Base-by-base conservation (phyloP, 1,140 invertebrate species). In the Halesus radiatus region DNA sequence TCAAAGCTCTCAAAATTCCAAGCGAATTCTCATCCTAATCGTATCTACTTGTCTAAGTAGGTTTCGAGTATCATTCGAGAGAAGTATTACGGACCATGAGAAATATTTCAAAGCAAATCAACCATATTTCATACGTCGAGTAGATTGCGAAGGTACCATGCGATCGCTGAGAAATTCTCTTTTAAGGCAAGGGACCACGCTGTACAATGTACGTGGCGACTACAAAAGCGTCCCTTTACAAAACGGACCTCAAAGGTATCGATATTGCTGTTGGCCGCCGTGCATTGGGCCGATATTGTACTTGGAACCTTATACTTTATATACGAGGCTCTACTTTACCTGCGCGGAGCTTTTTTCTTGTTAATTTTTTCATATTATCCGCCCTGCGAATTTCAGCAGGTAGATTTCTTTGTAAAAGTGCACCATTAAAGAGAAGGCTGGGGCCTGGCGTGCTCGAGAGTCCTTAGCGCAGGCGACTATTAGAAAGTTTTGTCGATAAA, bases 401-500 rank as follows among this genome's bases (percentile, higher is more conserved):
- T 75, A 75, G 26, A 75, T 23, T 72, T 26, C 52, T 56, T 56
- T 13, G 72, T 29, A 8, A 29, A 75, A 75, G 26, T 58, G 72
- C 72, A 75, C 37, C 18, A 53, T 53, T 72, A 53, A 13, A 20
- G 50, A 23, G 37, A 45, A 18, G 37, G 26, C 5, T 29, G 26
- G 26, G 26, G 18, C 10, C 37, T 8, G 23, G 72, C 29, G 52
- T 29, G 18, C 23, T 5, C 3, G 26, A 20, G 32, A 75, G 10
- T 32, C 10, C 37, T 45, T 45, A 45, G 37, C 37, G 37, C 37
- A 13, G 10, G 37, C 37, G 37, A 45, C 37, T 75, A 75, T 75
- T 29, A 75, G 72, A 75, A 75, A 58, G 72, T 75, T 75, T 75
- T 75, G 53, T 75, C 72, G 72, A 75, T 75, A 75, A 58, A 18